These are phyloP conservation scores for Cirrhinus mrigala DNA, from an alignment of 2,797 vertebrate genomes.

Conservation along the genomic window DNA sequence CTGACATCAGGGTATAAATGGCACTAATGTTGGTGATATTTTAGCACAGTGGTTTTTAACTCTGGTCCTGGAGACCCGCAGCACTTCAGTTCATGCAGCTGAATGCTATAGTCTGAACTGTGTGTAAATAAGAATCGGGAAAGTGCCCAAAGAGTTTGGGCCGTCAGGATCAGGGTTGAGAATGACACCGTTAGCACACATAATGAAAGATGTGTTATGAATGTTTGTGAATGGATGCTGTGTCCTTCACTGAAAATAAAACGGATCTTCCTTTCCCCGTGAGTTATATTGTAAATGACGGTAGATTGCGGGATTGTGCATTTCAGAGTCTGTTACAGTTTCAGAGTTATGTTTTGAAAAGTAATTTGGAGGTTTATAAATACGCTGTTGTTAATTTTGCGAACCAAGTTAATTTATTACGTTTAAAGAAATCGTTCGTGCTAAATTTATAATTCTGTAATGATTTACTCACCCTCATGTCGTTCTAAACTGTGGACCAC, in stretches of 20 bases:
- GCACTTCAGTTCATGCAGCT: neutral
- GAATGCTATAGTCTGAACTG: neutral
- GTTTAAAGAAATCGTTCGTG: neutral
- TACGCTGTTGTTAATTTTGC: slow-evolving; percentile 27
- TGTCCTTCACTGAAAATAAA: slow-evolving; percentile 42
- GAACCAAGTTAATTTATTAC: slow-evolving; percentile 20
- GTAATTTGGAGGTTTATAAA: slow-evolving; percentile 20
- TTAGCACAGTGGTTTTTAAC: slow-evolving; percentile 1
- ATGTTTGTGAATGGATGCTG: slow-evolving; percentile 26
- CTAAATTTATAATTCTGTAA: neutral
- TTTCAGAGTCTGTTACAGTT: slow-evolving; percentile 25
- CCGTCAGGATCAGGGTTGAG: neutral
- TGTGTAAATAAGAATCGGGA: neutral
- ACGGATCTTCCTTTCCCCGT: slow-evolving; percentile 12
- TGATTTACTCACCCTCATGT: neutral
- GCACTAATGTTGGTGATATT: slow-evolving; percentile 34
- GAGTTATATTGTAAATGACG: slow-evolving; percentile 1
- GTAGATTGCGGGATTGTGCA: slow-evolving; percentile 17
- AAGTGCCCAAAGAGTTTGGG: neutral
- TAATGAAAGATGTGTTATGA: slow-evolving; percentile 1
- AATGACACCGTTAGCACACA: neutral
- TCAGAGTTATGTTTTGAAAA: neutral
- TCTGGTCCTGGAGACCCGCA: neutral
- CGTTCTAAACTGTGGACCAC: neutral
- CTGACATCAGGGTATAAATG: slow-evolving; percentile 30